Base-by-base conservation (phyloP, 2,888 invertebrate genomes). In the Hirtodrosophila trivittata region DNA sequence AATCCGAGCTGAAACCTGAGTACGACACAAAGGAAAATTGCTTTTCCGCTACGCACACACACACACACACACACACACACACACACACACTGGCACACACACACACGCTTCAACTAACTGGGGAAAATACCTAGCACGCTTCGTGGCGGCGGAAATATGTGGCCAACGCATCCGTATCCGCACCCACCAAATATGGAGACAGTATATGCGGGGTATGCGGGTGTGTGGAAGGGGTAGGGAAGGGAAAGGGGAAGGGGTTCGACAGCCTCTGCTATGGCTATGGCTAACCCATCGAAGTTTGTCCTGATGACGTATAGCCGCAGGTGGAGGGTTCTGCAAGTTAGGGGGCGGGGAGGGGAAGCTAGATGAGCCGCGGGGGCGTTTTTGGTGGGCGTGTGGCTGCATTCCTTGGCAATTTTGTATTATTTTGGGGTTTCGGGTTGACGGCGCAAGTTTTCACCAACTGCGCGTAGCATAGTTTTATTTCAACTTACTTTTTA, bases 11-110 rank as follows among this genome's bases (percentile, higher is more conserved):
- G 65, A 82, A 77, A 82, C 83, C 87, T 84, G 83, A 69, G 83
- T 66, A 78, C 78, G 87, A 84, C 83, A 84, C 83, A 84, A 84
- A 84, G 87, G 83, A 84, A 84, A 84, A 84, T 84, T 84, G 83
- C 86, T 84, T 84, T 84, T 84, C 87, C 83, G 86, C 65, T 66
- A 66, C 77, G 81, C 83, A 69, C 75, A 75, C 69, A 75, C 68
- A 28, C 66, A 38, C 47, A 37, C 28, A 39, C 30, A 42, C 50
- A 46, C 39, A 51, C 60, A 16, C 41, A 66, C 77, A 77, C 83
- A 69, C 75, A 75, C 69, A 75, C 68, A 28, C 66, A 38, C 51
- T 28, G 39, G 77, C 83, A 66, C 75, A 75, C 69, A 75, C 66
- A 28, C 66, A 38, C 18, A 9, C 28, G n/a, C 5, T 49, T 37